Conservation (phyloP, 2,888 invertebrate species). For the Cephus sareptanus region DNA sequence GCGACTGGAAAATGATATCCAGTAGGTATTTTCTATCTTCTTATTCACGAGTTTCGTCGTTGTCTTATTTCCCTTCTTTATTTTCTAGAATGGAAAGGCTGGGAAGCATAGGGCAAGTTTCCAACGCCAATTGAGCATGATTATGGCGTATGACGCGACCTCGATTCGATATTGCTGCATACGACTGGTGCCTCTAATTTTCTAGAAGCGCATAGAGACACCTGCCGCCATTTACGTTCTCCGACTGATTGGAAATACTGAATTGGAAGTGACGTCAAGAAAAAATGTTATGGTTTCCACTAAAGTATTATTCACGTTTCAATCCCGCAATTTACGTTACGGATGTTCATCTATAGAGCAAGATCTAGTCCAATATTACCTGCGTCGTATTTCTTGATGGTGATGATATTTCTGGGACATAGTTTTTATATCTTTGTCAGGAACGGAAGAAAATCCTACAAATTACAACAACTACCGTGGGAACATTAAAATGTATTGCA, state of each 20-base stretch:
- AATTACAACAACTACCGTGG: no score
- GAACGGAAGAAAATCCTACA: neutral
- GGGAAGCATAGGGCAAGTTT: neutral
- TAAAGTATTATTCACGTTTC: neutral
- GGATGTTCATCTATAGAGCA: neutral
- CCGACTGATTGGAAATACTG: neutral
- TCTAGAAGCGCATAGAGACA: neutral
- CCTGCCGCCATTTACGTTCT: neutral
- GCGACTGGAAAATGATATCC: neutral
- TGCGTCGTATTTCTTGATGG: neutral
- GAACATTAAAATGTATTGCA: neutral
- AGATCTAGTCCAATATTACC: neutral
- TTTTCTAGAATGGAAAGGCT: neutral
- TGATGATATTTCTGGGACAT: neutral
- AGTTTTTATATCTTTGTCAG: neutral
- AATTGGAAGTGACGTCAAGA: neutral
- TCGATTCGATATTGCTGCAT: neutral
- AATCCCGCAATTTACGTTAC: neutral
- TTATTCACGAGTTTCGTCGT: neutral
- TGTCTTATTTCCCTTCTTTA: neutral
- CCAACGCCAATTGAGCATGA: neutral
- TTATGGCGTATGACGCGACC: neutral
- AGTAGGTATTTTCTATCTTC: neutral
- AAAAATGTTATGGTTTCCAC: neutral
- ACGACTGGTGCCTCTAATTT: neutral